Conservation (phyloP, 2,888 invertebrate genomes). For the Anthophora plumipes region DNA sequence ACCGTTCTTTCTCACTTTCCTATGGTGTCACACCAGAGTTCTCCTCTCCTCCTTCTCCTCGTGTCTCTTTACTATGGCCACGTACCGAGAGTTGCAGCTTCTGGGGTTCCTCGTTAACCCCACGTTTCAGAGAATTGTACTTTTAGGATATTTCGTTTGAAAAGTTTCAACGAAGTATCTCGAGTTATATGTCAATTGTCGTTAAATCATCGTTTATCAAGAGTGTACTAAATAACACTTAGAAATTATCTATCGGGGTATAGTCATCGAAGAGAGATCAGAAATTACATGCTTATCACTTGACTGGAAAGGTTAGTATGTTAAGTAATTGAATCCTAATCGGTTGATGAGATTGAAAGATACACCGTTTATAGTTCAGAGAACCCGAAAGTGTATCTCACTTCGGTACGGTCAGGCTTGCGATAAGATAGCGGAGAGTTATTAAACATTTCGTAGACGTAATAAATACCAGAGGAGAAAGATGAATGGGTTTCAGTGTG, state of each 20-base stretch:
- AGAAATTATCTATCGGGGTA: too few relatives aligned
- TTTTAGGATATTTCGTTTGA: too few relatives aligned
- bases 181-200: too few relatives aligned
- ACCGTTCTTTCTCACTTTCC: conserved; percentile 25
- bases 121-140: too few relatives aligned
- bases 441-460: conserved; percentile 41
- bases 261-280: too few relatives aligned
- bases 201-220: too few relatives aligned
- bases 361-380: not conserved
- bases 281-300: too few relatives aligned
- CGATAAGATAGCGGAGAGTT: conserved; percentile 59
- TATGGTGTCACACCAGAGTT: not conserved
- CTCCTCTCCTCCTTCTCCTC: not conserved
- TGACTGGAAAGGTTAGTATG: not conserved
- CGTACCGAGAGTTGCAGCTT: too few relatives aligned
- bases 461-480: conserved; percentile 29
- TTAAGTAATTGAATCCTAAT: conserved; percentile 40
- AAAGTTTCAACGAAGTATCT: too few relatives aligned
- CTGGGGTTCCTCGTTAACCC: too few relatives aligned
- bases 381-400: not conserved
- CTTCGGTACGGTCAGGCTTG: not conserved
- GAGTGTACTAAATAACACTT: too few relatives aligned
- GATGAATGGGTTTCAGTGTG: conserved; percentile 5
- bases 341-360: conserved; percentile 17
- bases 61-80: not conserved